These are phyloP conservation scores for Galerucella calmariensis DNA, from an alignment of 2,888 invertebrate species.

Conservation along the genomic window DNA sequence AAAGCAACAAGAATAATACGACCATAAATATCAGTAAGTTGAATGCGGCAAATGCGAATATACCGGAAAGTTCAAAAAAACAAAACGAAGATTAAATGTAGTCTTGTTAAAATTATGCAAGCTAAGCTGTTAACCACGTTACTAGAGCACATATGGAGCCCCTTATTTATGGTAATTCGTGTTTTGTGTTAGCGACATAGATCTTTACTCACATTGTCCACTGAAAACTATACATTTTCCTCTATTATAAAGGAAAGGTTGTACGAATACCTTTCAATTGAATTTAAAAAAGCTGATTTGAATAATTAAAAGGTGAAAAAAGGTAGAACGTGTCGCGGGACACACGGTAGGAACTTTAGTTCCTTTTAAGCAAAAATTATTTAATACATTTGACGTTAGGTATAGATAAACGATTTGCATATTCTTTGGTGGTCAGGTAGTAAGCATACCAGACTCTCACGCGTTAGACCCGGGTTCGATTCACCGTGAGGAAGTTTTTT, in stretches of 20 bases:
- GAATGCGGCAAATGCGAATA: slow-evolving; percentile 17
- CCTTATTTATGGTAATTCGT: slow-evolving; percentile 2
- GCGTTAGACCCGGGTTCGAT: too few species aligned
- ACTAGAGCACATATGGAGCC: slow-evolving; percentile 2
- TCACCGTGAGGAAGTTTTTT: too few species aligned
- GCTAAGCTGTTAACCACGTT: not conserved
- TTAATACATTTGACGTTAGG: too few species aligned
- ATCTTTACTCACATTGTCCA: not conserved
- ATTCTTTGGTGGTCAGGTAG: too few species aligned
- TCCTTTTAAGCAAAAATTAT: too few species aligned
- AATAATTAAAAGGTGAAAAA: too few species aligned
- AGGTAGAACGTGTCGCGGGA: too few species aligned
- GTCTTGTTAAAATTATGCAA: not conserved
- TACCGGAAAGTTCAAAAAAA: not conserved
- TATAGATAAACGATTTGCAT: too few species aligned
- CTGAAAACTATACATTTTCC: not conserved
- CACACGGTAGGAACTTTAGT: too few species aligned
- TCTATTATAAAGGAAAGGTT: not conserved
- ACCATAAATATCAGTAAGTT: slow-evolving; percentile 25
- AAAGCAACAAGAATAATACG: slow-evolving; percentile 26
- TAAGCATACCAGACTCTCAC: too few species aligned
- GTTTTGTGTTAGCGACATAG: slow-evolving; percentile 7
- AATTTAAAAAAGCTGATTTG: too few species aligned
- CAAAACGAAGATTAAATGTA: slow-evolving; percentile 1
- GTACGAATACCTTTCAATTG: not conserved